Percentiles rank a stretch among this genome's conserved stretches.
Conservation (phyloP, 2,797 vertebrate species). For the Enteromius treurensis region DNA sequence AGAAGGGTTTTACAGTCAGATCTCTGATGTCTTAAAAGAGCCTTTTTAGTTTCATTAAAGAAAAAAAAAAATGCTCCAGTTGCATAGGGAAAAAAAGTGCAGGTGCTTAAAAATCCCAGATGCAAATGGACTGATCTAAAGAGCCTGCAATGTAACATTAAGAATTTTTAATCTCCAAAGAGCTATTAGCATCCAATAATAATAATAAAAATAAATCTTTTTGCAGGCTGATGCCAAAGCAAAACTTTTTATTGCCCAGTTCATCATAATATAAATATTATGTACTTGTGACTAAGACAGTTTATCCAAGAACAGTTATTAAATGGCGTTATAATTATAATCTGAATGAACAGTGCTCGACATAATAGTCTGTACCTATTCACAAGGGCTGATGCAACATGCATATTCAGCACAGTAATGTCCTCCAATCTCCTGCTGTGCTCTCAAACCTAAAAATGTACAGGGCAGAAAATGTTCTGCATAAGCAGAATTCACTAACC, state of each 20-base stretch:
- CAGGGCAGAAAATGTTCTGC: background rate
- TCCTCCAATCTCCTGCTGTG: background rate
- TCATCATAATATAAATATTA: background rate
- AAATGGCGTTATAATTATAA: background rate
- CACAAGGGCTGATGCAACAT: conserved; percentile 23
- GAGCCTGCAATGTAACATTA: background rate
- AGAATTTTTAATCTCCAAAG: background rate
- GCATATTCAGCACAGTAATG: conserved; percentile 22
- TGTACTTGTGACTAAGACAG: background rate
- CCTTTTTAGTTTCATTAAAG: background rate
- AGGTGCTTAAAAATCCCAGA: background rate
- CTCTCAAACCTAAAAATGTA: background rate
- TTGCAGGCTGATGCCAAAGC: background rate
- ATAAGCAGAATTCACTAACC: background rate
- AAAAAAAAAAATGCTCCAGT: background rate
- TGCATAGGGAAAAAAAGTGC: background rate
- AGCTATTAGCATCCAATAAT: background rate
- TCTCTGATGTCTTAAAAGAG: background rate
- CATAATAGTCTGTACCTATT: background rate
- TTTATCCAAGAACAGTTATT: background rate
- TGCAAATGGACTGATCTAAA: background rate
- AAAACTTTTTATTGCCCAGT: background rate
- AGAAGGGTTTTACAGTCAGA: conserved; percentile 4
- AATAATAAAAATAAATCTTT: background rate
- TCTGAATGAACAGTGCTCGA: background rate